Evolutionary conservation across 2,113 vertebrate species (phyloP).

Genomic region (Panthera leo): DNA sequence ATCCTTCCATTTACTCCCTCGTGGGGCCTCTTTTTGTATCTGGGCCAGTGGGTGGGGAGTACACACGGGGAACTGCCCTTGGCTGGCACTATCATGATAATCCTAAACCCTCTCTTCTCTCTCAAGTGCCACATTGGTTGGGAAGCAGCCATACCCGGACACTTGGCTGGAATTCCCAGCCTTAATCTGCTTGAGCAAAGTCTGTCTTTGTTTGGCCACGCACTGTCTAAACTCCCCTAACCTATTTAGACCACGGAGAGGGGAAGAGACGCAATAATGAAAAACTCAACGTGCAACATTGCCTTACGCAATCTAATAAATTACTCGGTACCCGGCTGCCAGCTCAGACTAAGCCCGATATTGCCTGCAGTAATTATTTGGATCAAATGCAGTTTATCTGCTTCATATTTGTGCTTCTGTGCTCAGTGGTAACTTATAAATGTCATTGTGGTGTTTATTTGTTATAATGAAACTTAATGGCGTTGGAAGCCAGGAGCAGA

Average conservation of each 20-base stretch:
- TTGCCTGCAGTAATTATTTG: slow-evolving; percentile 90
- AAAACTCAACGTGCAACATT: slow-evolving; percentile 77
- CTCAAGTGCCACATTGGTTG: background rate
- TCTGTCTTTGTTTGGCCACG: slow-evolving; percentile 71
- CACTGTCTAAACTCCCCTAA: slow-evolving; percentile 69
- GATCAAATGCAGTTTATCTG: slow-evolving; percentile 89
- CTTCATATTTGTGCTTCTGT: slow-evolving; percentile 87
- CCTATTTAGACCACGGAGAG: slow-evolving; percentile 75
- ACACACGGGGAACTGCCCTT: background rate
- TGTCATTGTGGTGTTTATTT: slow-evolving; percentile 88
- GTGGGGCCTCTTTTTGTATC: background rate
- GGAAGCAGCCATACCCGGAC: slow-evolving; percentile 62
- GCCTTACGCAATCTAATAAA: slow-evolving; percentile 85
- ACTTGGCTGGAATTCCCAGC: slow-evolving; percentile 35
- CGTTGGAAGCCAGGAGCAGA: slow-evolving; percentile 83
- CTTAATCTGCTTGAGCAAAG: slow-evolving; percentile 68
- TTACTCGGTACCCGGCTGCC: slow-evolving; percentile 85
- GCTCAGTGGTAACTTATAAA: slow-evolving; percentile 89
- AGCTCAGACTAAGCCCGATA: slow-evolving; percentile 85
- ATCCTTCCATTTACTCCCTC: background rate
- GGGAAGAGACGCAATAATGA: slow-evolving; percentile 80
- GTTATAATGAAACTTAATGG: slow-evolving; percentile 89
- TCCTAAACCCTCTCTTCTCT: background rate
- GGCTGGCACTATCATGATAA: background rate
- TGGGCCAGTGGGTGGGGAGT: slow-evolving; percentile 9